Evolutionary conservation across 2,113 vertebrate genomes (phyloP), one percentile per base, ranked within the genome.

Genomic region (Lophura nycthemera): DNA sequence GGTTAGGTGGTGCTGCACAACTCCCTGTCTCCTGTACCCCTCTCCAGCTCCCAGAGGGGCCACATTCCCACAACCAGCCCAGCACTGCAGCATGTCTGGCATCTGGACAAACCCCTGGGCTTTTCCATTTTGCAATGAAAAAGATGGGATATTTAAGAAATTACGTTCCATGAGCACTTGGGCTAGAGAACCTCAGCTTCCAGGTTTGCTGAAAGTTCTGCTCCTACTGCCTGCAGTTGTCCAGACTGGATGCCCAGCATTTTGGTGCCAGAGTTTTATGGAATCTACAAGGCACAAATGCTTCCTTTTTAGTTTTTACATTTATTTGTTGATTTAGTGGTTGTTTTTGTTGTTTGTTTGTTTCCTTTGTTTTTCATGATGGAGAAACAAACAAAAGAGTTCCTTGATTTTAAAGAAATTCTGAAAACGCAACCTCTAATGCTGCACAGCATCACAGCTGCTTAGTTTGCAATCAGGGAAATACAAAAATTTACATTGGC

Each of bases 1-100:
- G 42, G 42, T 43, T 16, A 1, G 3, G 2, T 0, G 8, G 20
- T 4, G 17, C 21, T 1, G 47, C 0, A 92, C 78, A 80, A 56
- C 65, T 56, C 63, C 1, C 14, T 10, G 60, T 22, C 29, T 40
- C 13, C 30, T 2, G 34, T 0, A 0, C 8, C 45, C 45, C 66
- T 18, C 38, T 25, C 10, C 65, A 21, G 21, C 29, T 4, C 16
- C 52, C 40, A 2, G n/a, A 2, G 54, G 47, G 42, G 54, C 73
- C 29, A 8, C 4, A 5, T 29, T 64, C 71, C 78, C 18, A 60
- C 10, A 0, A 48, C 27, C 24, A 0, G 2, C 56, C 67, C 13
- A 27, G 4, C 52, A 40, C 40, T 5, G 4, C 18, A 30, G 42
- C 42, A 54, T 27, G 2, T 29, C 45, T 40, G 14, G 6, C 0